Percentiles rank a stretch among this genome's conserved stretches.
Evolutionary conservation across 2,113 vertebrate genomes (phyloP).

Genomic region (Rhinogobius similis): DNA sequence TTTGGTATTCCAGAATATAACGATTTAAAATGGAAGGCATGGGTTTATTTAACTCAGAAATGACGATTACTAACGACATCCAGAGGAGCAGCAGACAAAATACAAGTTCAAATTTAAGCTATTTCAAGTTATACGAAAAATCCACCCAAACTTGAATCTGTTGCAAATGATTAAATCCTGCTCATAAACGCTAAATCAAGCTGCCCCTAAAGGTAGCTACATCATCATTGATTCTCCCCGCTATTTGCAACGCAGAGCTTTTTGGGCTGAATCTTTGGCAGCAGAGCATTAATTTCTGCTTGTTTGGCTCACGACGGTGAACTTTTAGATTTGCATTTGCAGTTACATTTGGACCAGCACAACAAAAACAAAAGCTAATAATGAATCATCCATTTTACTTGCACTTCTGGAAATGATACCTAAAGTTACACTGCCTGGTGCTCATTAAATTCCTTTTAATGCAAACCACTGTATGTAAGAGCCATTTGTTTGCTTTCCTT

Average conservation of each 20-base stretch:
- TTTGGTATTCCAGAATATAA: constrained; percentile 12
- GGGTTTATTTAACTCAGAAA: too few relatives aligned
- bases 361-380: constrained; percentile 13
- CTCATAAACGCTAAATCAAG: constrained; percentile 45
- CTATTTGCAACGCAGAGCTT: constrained; percentile 37
- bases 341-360: constrained; percentile 38
- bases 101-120: neutral
- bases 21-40: too few relatives aligned
- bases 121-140: neutral
- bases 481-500: neutral
- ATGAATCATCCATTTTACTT: constrained; percentile 41
- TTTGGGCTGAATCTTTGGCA: constrained; percentile 47
- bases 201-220: constrained; percentile 18
- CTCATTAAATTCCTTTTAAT: constrained; percentile 9
- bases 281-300: constrained; percentile 48
- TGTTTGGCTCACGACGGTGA: constrained; percentile 40
- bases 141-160: neutral
- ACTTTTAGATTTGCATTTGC: constrained; percentile 42
- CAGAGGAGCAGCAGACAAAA: neutral
- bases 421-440: neutral
- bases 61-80: neutral
- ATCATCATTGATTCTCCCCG: constrained; percentile 44
- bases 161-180: constrained; percentile 26
- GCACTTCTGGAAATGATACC: constrained; percentile 14
- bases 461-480: neutral